phyloP scores from a whole-genome alignment of 23 tunicate species.

The Diplosoma virens region DNA sequence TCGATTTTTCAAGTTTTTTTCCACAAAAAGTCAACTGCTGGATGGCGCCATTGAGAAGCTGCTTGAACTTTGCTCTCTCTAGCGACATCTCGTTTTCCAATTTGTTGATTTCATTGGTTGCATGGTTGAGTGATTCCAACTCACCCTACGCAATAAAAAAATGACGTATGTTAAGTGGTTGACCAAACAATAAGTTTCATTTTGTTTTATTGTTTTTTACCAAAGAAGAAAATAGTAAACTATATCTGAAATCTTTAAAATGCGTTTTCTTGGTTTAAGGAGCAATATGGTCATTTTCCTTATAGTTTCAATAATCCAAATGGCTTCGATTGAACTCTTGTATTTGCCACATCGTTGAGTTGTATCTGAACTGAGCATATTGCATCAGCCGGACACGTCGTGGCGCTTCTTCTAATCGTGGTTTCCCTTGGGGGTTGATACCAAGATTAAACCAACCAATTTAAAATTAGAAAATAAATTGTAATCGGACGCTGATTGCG shows the following conservation, averaged over 20 bases:
- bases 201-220: background rate
- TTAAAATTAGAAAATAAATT: too few relatives aligned
- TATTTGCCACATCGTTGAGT: too few relatives aligned
- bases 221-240: background rate
- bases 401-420: too few relatives aligned
- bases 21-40: slow-evolving; percentile 39
- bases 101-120: slow-evolving; percentile 75
- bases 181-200: background rate
- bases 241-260: background rate
- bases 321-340: too few relatives aligned
- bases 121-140: slow-evolving; percentile 68
- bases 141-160: slow-evolving; percentile 60
- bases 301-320: too few relatives aligned
- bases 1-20: slow-evolving; percentile 59
- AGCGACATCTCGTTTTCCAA: slow-evolving; percentile 70
- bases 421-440: too few relatives aligned
- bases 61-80: slow-evolving; percentile 55
- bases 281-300: too few relatives aligned
- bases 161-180: background rate
- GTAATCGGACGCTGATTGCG: too few relatives aligned
- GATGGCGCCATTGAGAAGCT: slow-evolving; percentile 53
- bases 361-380: too few relatives aligned
- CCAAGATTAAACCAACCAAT: too few relatives aligned
- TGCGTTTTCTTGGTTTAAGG: too few relatives aligned
- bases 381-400: too few relatives aligned